These are phyloP conservation scores for Hirtodrosophila trivittata DNA, from an alignment of 2,888 invertebrate species.

Conservation along the genomic window DNA sequence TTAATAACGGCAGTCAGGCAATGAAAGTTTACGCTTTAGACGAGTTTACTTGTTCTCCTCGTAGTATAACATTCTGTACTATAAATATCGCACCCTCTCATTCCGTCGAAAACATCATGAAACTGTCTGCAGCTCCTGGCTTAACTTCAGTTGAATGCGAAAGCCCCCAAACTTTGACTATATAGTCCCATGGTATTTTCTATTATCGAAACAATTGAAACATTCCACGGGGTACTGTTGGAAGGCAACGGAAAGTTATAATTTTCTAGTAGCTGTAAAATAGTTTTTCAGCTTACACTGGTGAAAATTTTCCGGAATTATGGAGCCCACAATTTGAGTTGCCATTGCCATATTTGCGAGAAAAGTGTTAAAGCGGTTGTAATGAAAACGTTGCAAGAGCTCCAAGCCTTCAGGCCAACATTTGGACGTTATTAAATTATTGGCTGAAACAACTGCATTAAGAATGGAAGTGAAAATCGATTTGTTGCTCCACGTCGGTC, in stretches of 20 bases:
- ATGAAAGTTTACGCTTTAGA: slow-evolving; percentile 56
- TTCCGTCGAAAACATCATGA: background rate
- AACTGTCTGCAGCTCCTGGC: no score
- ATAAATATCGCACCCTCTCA: background rate
- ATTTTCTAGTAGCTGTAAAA: slow-evolving; percentile 38
- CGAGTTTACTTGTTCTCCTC: slow-evolving; percentile 20
- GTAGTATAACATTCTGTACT: slow-evolving; percentile 12
- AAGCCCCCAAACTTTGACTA: background rate
- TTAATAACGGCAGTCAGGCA: slow-evolving; percentile 66
- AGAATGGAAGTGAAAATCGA: slow-evolving; percentile 67
- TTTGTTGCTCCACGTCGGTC: slow-evolving; percentile 34
- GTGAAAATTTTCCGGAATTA: slow-evolving; percentile 23
- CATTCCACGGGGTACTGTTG: background rate
- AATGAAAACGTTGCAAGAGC: background rate
- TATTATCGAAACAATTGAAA: slow-evolving; percentile 33
- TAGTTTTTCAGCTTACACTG: slow-evolving; percentile 27
- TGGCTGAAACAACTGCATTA: slow-evolving; percentile 53
- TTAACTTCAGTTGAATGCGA: no score
- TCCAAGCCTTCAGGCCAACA: slow-evolving; percentile 2
- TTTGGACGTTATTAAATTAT: slow-evolving; percentile 41
- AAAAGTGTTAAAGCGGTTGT: background rate
- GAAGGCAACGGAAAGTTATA: slow-evolving; percentile 40
- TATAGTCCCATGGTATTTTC: slow-evolving; percentile 15
- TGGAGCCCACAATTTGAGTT: slow-evolving; percentile 32
- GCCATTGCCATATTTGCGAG: slow-evolving; percentile 21